A percentile compares a stretch with the other conserved stretches of the same genome.
phyloP scores from a whole-genome alignment of 2,888 invertebrate species.

The Tuberolachnus salignus region DNA sequence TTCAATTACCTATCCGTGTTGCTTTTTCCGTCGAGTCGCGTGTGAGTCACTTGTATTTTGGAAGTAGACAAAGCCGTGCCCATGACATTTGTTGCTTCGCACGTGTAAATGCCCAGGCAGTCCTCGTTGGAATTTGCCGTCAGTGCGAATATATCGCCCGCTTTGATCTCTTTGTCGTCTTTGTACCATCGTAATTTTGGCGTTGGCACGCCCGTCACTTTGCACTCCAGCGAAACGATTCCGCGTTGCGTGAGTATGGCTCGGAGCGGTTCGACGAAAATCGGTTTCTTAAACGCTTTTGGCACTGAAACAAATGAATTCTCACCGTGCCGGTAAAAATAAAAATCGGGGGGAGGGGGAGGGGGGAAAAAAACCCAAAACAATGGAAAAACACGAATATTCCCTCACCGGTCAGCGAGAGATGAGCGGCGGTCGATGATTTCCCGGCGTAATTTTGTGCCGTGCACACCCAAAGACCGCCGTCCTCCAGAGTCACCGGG shows the following conservation, averaged over 20 bases:
- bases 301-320: conserved; percentile 67
- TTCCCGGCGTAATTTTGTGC: conserved; percentile 79
- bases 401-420: conserved; percentile 64
- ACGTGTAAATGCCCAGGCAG: conserved; percentile 84
- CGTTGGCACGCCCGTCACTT: conserved; percentile 88
- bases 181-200: conserved; percentile 77
- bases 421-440: conserved; percentile 64
- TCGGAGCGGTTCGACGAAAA: conserved; percentile 82
- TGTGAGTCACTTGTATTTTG: conserved; percentile 79
- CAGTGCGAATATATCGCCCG: conserved; percentile 86
- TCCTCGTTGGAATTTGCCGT: conserved; percentile 84
- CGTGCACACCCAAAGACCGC: conserved; percentile 83
- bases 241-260: conserved; percentile 86
- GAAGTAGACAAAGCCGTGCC: conserved; percentile 83
- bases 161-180: conserved; percentile 85
- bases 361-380: not conserved
- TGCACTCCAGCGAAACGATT: conserved; percentile 88
- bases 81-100: conserved; percentile 88
- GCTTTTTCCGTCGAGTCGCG: conserved; percentile 70
- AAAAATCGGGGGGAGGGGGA: too few species aligned
- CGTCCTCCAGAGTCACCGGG: conserved; percentile 80
- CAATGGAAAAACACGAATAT: not conserved
- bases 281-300: conserved; percentile 85
- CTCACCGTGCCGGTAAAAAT: not conserved
- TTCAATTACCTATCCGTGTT: conserved; percentile 40